phyloP scores from a whole-genome alignment of 2,113 vertebrate species.

The Nycticebus coucang region DNA sequence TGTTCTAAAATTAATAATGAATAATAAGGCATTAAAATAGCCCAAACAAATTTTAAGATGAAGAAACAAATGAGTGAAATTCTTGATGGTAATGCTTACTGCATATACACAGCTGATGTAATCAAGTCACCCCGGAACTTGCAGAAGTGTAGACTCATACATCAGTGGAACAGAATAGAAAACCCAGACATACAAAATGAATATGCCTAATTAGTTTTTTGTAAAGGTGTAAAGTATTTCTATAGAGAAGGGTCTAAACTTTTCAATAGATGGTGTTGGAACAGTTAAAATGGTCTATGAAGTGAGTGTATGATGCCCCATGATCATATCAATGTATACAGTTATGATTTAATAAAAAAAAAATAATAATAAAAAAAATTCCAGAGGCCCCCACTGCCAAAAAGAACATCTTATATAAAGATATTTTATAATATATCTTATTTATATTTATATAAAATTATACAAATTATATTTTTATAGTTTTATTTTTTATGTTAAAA shows the following conservation, averaged over 20 bases:
- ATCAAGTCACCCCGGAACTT: not conserved
- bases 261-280: not conserved
- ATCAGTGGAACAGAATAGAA: not conserved
- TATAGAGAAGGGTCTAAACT: not conserved
- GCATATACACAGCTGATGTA: not conserved
- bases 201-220: not conserved
- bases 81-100: not conserved
- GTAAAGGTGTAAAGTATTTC: not conserved
- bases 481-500: too few relatives aligned
- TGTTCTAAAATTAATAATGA: not conserved
- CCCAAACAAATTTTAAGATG: not conserved
- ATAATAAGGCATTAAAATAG: not conserved
- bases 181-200: not conserved
- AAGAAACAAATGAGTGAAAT: not conserved
- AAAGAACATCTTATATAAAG: not conserved
- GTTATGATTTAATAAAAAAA: too few relatives aligned
- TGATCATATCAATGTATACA: too few relatives aligned
- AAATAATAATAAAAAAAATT: not conserved
- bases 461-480: too few relatives aligned
- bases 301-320: too few relatives aligned
- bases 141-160: not conserved
- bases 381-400: too few relatives aligned
- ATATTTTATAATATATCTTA: too few relatives aligned
- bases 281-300: too few relatives aligned
- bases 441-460: not conserved